A percentile compares a stretch with the other conserved stretches of the same genome.
Evolutionary conservation across 2,888 invertebrate species (phyloP).

Genomic region (Oxystoma pomonae): DNA sequence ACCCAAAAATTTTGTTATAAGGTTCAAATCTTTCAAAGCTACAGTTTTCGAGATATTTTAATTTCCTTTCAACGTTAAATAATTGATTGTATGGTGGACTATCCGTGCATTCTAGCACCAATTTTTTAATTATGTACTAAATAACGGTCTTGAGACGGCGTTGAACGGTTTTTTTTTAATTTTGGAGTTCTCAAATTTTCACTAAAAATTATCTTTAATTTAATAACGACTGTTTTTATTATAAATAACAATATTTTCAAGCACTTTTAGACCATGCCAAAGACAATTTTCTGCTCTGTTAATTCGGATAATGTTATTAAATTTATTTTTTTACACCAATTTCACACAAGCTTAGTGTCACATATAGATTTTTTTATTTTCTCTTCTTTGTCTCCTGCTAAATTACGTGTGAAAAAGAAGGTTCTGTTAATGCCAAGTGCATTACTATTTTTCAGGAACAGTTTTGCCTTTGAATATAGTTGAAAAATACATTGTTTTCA

Average conservation of each 20-base stretch:
- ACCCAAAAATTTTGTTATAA: too few species aligned
- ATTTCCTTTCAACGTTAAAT: too few species aligned
- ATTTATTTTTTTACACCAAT: background rate
- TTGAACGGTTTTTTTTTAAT: too few species aligned
- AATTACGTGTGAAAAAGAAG: background rate
- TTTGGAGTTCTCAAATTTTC: too few species aligned
- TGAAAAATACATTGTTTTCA: background rate
- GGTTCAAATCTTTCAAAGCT: too few species aligned
- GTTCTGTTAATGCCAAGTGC: constrained; percentile 1
- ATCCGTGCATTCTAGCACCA: too few species aligned
- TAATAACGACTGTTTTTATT: too few species aligned
- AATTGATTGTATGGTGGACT: too few species aligned
- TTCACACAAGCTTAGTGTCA: background rate
- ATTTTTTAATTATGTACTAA: too few species aligned
- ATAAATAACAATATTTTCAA: background rate
- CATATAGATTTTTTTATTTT: background rate
- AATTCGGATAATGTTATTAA: background rate
- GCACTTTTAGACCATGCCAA: background rate
- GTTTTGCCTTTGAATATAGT: background rate
- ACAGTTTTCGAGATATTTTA: too few species aligned
- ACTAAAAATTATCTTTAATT: too few species aligned
- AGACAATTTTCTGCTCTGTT: background rate
- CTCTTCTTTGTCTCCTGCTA: background rate
- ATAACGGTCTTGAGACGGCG: too few species aligned
- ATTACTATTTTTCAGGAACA: background rate